Conservation (phyloP, 1,140 invertebrate genomes). For the Anastatus disparis region DNA sequence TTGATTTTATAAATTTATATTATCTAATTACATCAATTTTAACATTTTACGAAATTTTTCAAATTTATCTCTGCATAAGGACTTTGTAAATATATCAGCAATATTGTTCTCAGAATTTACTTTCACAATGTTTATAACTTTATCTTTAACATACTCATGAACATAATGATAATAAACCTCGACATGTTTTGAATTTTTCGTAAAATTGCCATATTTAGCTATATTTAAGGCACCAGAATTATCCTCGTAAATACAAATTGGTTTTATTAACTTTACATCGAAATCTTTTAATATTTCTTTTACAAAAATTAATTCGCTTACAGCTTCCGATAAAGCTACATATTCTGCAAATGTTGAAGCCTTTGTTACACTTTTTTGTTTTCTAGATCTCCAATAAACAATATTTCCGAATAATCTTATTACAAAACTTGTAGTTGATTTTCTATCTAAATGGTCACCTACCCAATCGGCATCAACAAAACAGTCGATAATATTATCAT, state of each 20-base stretch:
- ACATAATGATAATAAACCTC: no score
- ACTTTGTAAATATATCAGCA: conserved; percentile 29
- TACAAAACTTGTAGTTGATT: conserved; percentile 52
- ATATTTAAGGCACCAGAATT: no score
- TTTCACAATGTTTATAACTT: conserved; percentile 15
- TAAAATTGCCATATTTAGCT: no score
- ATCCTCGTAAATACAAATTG: no score
- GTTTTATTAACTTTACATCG: conserved; percentile 25
- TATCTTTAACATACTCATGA: no score
- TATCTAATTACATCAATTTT: not conserved
- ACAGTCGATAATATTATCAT: no score
- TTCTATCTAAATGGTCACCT: conserved; percentile 50
- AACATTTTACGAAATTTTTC: conserved; percentile 21
- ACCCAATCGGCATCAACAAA: conserved; percentile 57
- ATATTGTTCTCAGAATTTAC: conserved; percentile 21
- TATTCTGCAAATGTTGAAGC: conserved; percentile 41
- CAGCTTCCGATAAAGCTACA: conserved; percentile 38
- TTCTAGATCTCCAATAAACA: conserved; percentile 39
- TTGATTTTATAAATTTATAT: no score
- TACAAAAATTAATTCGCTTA: conserved; percentile 35
- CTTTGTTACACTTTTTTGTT: conserved; percentile 38
- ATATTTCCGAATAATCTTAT: conserved; percentile 43
- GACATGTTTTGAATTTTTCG: no score
- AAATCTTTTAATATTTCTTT: conserved; percentile 33
- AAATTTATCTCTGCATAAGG: conserved; percentile 10